Evolutionary conservation across 2,797 vertebrate genomes (phyloP), one percentile per base, ranked within the genome.

Genomic region (Liasis olivaceus): DNA sequence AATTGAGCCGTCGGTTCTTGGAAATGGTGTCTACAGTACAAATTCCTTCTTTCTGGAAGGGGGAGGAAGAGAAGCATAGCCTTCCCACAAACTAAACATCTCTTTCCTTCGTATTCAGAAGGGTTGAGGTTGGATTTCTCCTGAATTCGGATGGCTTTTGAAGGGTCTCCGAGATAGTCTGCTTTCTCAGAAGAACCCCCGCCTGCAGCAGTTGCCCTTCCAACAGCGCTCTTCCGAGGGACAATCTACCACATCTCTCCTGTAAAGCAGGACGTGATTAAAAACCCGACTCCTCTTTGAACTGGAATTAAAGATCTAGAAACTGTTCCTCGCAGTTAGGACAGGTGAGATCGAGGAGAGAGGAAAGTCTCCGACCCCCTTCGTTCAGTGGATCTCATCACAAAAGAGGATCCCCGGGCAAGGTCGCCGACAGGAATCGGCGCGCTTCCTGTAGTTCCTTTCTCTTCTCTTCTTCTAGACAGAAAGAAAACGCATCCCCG

Each of bases 1-100:
- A 96, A 92, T 91, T 58, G 77, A 90, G 72, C 90, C 90, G 87
- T 88, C 92, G 51, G 54, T 95, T 93, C 93, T 72, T 64, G 86
- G 51, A 91, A 91, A 85, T 54, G n/a, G 63, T 54, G 28, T 12
- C 36, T 81, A 31, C 31, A 5, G 9, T 47, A 20, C 28, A 72
- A 88, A 90, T 64, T 88, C 85, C 69, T 84, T 20, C 20, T 81
- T 81, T 47, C 36, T 81, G 72, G 72, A 81, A 24, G 47, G 17
- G 72, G 72, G 72, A 22, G 72, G 72, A 22, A 42, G 72, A 47
- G 36, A 24, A 24, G 20, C 5, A 12, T 0, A 56, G 11, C 0
- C 20, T 72, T 59, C 12, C 58, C 4, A 17, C 81, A 2, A 86
- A 28, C 31, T 81, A 42, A 81, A 24, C 66, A 14, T 9, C 51